Evolutionary conservation across 2,113 vertebrate genomes (phyloP), one percentile per base, ranked within the genome.

Genomic region (Typhlomys cinereus): DNA sequence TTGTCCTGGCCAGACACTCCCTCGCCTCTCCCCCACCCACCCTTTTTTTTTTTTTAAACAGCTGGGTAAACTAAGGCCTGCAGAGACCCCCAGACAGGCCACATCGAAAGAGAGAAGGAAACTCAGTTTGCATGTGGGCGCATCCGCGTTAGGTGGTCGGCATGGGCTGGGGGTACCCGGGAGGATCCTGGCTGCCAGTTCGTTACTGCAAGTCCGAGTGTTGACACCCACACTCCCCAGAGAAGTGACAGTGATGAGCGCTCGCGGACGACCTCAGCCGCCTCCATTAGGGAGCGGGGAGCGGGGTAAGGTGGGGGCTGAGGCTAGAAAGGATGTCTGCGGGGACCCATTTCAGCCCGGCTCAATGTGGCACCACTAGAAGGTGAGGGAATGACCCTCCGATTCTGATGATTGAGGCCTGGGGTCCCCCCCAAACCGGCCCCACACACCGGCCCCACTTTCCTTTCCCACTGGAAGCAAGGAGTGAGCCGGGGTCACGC

Each of bases 31-130:
- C n/a, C 64, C 18, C 48, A 18, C 64, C 18, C 48, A 18, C n/a
- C 81, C n/a, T 4, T 48, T 88, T 75, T 74, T n/a, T n/a, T n/a
- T n/a, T n/a, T n/a, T n/a, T n/a, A n/a, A n/a, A 57, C 4, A 80
- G 23, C 29, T 34, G 66, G 74, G 71, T 86, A 94, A 83, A 86
- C 82, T 76, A 90, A 95, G 95, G n/a, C 52, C 46, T 4, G 50
- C 61, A 14, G 46, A 73, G 41, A 82, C 34, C 3, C 50, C 57
- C 13, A 80, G 48, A 29, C 54, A 39, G 39, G 6, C 7, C 1
- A 13, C 44, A 62, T 48, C 11, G 14, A 31, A 46, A 52, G 21
- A 23, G 44, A 31, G n/a, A 59, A 46, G 39, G 83, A 11, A 31
- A 46, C 71, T 57, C 61, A 44, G 21, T 90, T 74, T 90, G 64